Evolutionary conservation across 2,888 invertebrate species (phyloP).

Genomic region (Epiblema foenella): DNA sequence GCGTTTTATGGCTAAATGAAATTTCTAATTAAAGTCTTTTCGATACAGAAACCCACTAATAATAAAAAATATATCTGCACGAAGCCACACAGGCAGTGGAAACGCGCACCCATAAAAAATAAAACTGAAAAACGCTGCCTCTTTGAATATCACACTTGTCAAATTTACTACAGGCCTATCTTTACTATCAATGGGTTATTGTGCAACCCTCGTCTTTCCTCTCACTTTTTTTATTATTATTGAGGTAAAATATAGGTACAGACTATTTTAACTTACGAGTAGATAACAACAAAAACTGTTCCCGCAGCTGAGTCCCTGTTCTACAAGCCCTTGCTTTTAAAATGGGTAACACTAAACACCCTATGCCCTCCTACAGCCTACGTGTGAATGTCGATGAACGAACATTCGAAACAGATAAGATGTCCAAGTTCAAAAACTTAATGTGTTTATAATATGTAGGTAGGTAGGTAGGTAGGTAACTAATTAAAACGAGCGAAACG

Average conservation of each 20-base stretch:
- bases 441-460: not conserved
- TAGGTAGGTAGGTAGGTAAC: too few relatives aligned
- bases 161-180: constrained; percentile 68
- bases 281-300: not conserved
- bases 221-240: constrained; percentile 47
- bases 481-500: not conserved
- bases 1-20: too few relatives aligned
- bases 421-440: too few relatives aligned
- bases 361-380: too few relatives aligned
- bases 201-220: constrained; percentile 59
- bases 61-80: too few relatives aligned
- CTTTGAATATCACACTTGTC: constrained; percentile 71
- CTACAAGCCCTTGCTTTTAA: not conserved
- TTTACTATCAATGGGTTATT: constrained; percentile 56
- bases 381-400: too few relatives aligned
- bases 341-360: too few relatives aligned
- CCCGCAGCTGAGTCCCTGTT: not conserved
- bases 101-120: constrained; percentile 32
- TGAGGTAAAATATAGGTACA: constrained; percentile 14
- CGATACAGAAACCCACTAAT: too few relatives aligned
- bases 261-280: constrained; percentile 6
- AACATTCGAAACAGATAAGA: too few relatives aligned
- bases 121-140: constrained; percentile 51
- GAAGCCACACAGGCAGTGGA: not conserved
- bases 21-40: too few relatives aligned